Evolutionary conservation across 2,113 vertebrate species (phyloP).

Genomic region (Chionis minor): DNA sequence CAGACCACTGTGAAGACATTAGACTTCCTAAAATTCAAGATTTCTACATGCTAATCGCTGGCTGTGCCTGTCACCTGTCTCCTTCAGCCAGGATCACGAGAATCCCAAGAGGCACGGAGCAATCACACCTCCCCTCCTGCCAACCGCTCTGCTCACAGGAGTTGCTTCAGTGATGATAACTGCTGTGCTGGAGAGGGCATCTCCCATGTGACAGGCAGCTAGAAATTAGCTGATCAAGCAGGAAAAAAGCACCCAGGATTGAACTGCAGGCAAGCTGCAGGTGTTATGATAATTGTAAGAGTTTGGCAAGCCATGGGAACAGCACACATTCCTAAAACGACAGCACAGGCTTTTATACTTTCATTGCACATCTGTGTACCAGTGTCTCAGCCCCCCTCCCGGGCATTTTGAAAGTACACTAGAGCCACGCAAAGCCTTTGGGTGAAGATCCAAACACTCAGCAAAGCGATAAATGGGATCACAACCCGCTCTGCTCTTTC

Average conservation of each 20-base stretch:
- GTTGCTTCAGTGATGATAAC: neutral
- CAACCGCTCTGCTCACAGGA: neutral
- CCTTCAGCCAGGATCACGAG: neutral
- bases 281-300: neutral
- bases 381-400: neutral
- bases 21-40: neutral
- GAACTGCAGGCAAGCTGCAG: constrained; percentile 28
- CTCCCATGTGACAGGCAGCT: neutral
- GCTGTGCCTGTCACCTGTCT: neutral
- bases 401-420: neutral
- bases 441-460: neutral
- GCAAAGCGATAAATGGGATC: neutral
- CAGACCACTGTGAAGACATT: neutral
- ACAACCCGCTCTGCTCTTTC: neutral
- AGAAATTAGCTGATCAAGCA: neutral
- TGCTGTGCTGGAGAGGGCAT: neutral
- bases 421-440: neutral
- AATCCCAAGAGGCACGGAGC: neutral
- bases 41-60: neutral
- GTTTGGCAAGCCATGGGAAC: neutral
- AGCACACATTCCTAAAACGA: neutral
- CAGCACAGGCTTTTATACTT: neutral
- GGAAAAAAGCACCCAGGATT: neutral
- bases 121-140: neutral
- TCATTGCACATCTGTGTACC: neutral